Evolutionary conservation across 2,113 vertebrate genomes (phyloP).

Genomic region (Lepisosteus oculatus): DNA sequence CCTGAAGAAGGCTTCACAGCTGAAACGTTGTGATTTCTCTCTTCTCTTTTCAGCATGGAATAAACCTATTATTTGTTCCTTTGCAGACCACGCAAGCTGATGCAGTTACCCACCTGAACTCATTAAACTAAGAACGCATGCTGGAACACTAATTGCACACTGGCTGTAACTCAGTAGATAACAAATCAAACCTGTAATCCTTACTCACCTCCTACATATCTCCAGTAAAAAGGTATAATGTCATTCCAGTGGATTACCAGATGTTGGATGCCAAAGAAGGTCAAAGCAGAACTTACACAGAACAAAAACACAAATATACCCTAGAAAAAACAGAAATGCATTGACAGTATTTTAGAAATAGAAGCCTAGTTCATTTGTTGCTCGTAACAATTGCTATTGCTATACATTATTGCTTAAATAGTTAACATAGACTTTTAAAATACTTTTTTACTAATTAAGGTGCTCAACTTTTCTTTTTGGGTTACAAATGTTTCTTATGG

Average conservation of each 20-base stretch:
- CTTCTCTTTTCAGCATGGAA: no score
- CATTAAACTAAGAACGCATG: not conserved
- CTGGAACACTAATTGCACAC: not conserved
- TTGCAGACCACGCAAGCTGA: no score
- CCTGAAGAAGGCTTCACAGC: no score
- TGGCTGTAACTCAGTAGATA: not conserved
- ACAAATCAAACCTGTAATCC: no score
- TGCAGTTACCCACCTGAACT: no score
- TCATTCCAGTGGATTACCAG: conserved; percentile 34
- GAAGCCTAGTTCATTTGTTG: not conserved
- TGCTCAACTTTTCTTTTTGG: not conserved
- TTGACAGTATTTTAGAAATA: not conserved
- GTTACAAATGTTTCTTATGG: no score
- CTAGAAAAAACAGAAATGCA: not conserved
- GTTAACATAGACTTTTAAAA: no score
- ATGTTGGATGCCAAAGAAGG: conserved; percentile 31
- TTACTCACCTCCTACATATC: conserved; percentile 36
- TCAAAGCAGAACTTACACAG: conserved; percentile 23
- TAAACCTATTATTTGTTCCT: no score
- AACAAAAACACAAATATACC: conserved; percentile 36
- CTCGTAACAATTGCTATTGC: not conserved
- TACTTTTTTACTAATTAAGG: not conserved
- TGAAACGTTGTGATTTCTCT: no score
- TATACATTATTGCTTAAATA: no score
- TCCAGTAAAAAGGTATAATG: conserved; percentile 30